Conservation (phyloP, 2,113 vertebrate species). For the Lipotes vexillifer region DNA sequence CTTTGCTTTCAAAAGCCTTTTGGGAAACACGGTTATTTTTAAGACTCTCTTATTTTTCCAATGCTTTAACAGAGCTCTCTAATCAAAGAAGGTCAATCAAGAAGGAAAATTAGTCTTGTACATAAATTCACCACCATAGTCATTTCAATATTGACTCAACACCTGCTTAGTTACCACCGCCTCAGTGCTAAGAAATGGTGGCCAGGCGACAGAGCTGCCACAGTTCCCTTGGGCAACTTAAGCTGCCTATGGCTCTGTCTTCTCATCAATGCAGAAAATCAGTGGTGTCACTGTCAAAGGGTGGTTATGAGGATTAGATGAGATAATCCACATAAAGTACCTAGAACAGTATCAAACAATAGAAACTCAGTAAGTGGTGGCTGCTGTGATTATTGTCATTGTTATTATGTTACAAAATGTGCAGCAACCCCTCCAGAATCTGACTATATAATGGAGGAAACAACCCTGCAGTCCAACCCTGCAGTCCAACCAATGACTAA, state of each 20-base stretch:
- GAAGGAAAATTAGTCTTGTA: background rate
- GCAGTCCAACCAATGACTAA: background rate
- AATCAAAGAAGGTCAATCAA: background rate
- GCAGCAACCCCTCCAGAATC: background rate
- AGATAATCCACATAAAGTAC: background rate
- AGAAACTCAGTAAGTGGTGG: background rate
- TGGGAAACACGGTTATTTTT: background rate
- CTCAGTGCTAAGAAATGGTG: background rate
- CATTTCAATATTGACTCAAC: background rate
- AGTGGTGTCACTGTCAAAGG: background rate
- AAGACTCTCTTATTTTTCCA: background rate
- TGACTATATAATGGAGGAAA: background rate
- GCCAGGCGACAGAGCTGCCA: too few species aligned
- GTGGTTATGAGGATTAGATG: too few species aligned
- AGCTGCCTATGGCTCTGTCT: background rate
- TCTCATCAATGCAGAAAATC: background rate
- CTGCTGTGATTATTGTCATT: background rate
- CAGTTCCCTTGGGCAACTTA: background rate
- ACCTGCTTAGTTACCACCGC: background rate
- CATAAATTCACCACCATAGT: background rate
- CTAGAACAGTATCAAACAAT: background rate
- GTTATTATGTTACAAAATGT: background rate
- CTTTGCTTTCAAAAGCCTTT: background rate
- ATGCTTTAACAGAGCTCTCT: background rate
- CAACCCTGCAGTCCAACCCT: accelerated